Conservation (phyloP, 2,113 vertebrate genomes). For the Rhodinocichla rosea region DNA sequence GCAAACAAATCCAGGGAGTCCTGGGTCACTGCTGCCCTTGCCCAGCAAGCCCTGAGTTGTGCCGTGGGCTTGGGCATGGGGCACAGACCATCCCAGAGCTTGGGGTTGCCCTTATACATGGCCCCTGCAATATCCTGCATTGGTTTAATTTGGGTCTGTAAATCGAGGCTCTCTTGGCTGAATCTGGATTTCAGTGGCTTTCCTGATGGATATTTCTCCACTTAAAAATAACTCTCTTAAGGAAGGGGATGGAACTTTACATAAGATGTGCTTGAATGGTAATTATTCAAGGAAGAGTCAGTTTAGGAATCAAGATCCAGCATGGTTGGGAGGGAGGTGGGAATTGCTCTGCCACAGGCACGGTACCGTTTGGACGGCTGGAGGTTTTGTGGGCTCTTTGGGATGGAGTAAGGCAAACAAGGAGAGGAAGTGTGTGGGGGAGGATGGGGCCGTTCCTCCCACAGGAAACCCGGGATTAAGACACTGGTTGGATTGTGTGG, state of each 20-base stretch:
- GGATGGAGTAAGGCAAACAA: neutral
- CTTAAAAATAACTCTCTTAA: neutral
- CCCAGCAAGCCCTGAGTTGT: neutral
- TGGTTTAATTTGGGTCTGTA: neutral
- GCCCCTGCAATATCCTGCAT: neutral
- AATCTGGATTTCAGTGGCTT: neutral
- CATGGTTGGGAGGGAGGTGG: neutral
- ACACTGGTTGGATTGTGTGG: neutral
- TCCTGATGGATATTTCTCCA: neutral
- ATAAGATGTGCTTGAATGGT: neutral
- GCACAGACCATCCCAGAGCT: neutral
- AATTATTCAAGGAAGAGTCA: neutral
- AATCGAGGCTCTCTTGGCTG: neutral
- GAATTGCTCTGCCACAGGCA: accelerated
- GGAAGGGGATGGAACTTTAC: neutral
- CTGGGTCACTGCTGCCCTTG: neutral
- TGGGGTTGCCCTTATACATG: accelerated
- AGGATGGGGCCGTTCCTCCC: neutral
- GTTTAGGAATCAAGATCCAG: neutral
- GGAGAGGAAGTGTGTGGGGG: neutral
- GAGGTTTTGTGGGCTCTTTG: neutral
- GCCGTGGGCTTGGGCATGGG: neutral
- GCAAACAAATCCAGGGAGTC: neutral
- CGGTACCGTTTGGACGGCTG: accelerated
- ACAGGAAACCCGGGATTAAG: conserved; percentile 6